Base-by-base conservation (phyloP, 2,888 invertebrate genomes). In the Mayetiola destructor region DNA sequence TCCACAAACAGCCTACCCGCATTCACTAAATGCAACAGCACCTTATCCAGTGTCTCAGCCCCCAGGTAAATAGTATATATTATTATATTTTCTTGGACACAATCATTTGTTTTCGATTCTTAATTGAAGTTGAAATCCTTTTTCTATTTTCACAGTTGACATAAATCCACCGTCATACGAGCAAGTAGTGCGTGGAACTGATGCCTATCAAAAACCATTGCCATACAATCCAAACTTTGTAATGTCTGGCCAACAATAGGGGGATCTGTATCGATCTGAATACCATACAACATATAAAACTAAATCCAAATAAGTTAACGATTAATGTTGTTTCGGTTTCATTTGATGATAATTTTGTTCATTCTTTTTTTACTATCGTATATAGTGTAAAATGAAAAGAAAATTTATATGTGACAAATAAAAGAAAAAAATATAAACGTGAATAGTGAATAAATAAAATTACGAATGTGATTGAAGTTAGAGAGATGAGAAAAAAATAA, bases 81-180 rank as follows among this genome's bases (percentile, higher is more conserved):
- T 12, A 23, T 23, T 42, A 5, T 20, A 40, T 40, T 20, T 40
- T 21, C 3, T 40, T 40, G 40, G 16, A 16, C 20, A 40, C 3
- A 18, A 20, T 16, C 18, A 20, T 10, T 39, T 18, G 9, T 27
- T 48, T 48, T 48, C 9, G 5, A 10, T 27, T 21, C 12, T 8
- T n/a, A 27, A 20, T 2, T 48, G 9, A 48, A 9, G 9, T 21
- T 18, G 5, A 3, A 18, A 16, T 5, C 20, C 20, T 6, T 40
- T 16, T 42, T 30, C 48, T 54, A 16, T 55, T 48, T 16, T 39
- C 18, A 9, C 57, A 27, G 54, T 37, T 29, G 57, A 59, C 42
- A 53, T 48, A 29, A 60, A 60, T 55, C 61, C 61, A 40, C 61
- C 61, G 48, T 60, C 61, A 8, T 61, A 61, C 32, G 61, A 61